Evolutionary conservation across 2,797 vertebrate species (phyloP), one percentile per base, ranked within the genome.

Genomic region (Thripadectes ignobilis): DNA sequence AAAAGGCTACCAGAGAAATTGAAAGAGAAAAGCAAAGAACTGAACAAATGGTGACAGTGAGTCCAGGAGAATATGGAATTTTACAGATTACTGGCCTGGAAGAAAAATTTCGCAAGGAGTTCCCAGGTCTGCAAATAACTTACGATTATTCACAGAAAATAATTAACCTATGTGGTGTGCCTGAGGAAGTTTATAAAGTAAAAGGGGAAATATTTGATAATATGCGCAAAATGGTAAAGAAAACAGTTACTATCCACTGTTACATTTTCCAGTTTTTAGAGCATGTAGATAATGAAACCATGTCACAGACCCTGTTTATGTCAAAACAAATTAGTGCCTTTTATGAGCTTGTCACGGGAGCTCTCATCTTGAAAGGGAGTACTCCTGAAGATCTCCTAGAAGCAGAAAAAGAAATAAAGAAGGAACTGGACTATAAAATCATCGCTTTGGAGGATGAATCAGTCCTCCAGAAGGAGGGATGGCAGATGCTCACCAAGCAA

Each of bases 301-400:
- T 99, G 93, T 99, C 98, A 2, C 93, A 94, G 75, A 90, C 92
- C 73, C 79, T 99, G 45, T 99, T 99, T 67, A 92, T 97, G 41
- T 98, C 97, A 34, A 97, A 97, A 72, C 96, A 97, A 36, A 98
- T 98, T 54, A 92, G 54, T 82, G 98, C 98, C 9, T 49, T 98
- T 75, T 98, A 97, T 89, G 97, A 95, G 41, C 79, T 98, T 9
- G 89, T 97, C 6, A 77, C 1, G 5, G 91, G 63, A 34, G 48
- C 38, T 11, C 19, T 99, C 45, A 27, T 96, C 13, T 95, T 99
- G 94, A 94, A 75, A 5, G 98, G 97, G 10, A 97, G 12, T 46
- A 92, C 96, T 81, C 93, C 94, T n/a, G 69, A 68, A 55, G 83
- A 59, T 54, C 93, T 99, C 5, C 18, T 3, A 18, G 95, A 98